Percentiles rank a stretch among this genome's conserved stretches.
phyloP scores from a whole-genome alignment of 1,140 invertebrate species.

The Diplogasteroides magnus region DNA sequence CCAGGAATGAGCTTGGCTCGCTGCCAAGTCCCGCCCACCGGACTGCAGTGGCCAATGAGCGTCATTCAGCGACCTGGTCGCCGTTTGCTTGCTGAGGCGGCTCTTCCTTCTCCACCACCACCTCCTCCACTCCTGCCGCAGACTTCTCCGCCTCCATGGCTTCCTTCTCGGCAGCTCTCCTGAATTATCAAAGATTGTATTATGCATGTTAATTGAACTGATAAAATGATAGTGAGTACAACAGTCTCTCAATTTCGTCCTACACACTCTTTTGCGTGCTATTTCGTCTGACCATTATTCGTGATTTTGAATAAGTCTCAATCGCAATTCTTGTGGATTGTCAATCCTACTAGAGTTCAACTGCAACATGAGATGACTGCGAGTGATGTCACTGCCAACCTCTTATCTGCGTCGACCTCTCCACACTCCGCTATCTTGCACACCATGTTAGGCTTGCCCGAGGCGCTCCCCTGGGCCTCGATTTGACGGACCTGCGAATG shows the following conservation, averaged over 20 bases:
- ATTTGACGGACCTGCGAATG: constrained; percentile 11
- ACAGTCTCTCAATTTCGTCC: too few species aligned
- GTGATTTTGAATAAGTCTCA: too few species aligned
- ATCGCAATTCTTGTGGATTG: neutral
- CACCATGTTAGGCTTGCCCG: constrained; percentile 29
- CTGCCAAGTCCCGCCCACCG: too few species aligned
- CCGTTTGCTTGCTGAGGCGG: neutral
- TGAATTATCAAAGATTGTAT: neutral
- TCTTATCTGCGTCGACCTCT: constrained; percentile 20
- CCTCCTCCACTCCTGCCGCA: neutral
- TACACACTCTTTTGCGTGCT: too few species aligned
- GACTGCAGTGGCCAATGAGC: neutral
- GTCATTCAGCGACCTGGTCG: too few species aligned
- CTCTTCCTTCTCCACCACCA: neutral
- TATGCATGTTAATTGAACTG: too few species aligned
- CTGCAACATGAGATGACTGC: too few species aligned
- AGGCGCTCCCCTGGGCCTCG: constrained; percentile 26
- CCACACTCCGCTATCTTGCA: constrained; percentile 30
- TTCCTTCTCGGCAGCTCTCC: neutral
- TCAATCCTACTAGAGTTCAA: too few species aligned
- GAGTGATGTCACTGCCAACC: neutral
- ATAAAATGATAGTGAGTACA: too few species aligned
- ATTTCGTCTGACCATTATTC: too few species aligned
- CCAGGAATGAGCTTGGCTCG: too few species aligned
- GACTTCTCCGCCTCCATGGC: constrained; percentile 1